These are phyloP conservation scores for Hedychridium roseum DNA, from an alignment of 2,888 invertebrate species.

Conservation along the genomic window DNA sequence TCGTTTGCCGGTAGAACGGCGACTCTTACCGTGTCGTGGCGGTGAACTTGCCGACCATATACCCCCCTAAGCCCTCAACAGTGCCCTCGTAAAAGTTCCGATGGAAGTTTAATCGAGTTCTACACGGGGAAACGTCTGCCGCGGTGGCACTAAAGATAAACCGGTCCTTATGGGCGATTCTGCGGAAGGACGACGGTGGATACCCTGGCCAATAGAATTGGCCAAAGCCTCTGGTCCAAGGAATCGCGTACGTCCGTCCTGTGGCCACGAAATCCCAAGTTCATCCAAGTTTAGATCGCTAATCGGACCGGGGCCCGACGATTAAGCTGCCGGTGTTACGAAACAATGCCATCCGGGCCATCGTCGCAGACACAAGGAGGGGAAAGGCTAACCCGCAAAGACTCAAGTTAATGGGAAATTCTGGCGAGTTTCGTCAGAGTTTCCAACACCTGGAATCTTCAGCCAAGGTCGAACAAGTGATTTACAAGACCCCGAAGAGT, in stretches of 20 bases:
- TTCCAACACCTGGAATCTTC: too few relatives aligned
- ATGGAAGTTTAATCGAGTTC: conserved; percentile 60
- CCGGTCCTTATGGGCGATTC: conserved; percentile 44
- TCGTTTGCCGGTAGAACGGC: conserved; percentile 10
- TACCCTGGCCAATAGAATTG: too few relatives aligned
- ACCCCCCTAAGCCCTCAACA: conserved; percentile 37
- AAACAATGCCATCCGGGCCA: too few relatives aligned
- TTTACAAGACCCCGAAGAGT: too few relatives aligned
- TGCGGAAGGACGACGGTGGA: conserved; percentile 39
- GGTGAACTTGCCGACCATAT: conserved; percentile 30
- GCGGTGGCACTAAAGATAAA: conserved; percentile 51
- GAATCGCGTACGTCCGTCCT: too few relatives aligned
- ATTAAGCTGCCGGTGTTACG: too few relatives aligned
- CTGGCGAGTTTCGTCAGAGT: too few relatives aligned
- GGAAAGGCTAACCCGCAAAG: too few relatives aligned
- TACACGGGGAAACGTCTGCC: conserved; percentile 47
- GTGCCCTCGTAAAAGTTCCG: conserved; percentile 55
- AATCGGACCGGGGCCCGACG: conserved; percentile 35
- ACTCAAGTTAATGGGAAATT: too few relatives aligned
- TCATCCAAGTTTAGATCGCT: conserved; percentile 46
- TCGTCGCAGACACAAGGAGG: too few relatives aligned
- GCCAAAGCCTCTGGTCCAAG: too few relatives aligned
- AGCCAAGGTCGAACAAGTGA: too few relatives aligned
- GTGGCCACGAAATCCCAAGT: conserved; percentile 33
- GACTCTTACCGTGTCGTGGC: conserved; percentile 4